Evolutionary conservation across 2,113 vertebrate species (phyloP).

Genomic region (Melozone crissalis): DNA sequence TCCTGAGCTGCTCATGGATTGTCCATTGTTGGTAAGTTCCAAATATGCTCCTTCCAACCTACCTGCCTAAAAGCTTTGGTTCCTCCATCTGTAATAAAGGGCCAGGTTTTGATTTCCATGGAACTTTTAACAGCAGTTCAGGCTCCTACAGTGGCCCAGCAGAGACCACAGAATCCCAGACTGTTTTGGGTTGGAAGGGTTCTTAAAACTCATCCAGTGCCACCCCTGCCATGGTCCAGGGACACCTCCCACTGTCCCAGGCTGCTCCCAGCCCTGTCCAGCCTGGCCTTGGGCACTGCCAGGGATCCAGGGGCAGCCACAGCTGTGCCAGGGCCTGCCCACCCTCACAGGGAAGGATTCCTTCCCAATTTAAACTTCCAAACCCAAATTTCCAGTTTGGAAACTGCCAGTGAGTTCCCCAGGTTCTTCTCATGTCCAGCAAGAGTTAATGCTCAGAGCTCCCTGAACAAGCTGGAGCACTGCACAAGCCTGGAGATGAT

Average conservation of each 20-base stretch:
- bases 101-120: background rate
- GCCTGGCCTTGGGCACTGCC: accelerated
- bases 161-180: background rate
- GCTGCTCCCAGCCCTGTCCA: background rate
- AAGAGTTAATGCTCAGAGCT: background rate
- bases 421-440: accelerated
- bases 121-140: background rate
- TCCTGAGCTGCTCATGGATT: background rate
- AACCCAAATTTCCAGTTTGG: background rate
- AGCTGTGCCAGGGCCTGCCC: background rate
- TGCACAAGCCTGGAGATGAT: background rate
- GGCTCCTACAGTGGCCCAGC: background rate
- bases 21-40: too few relatives aligned
- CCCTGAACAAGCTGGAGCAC: background rate
- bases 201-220: background rate
- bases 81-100: background rate
- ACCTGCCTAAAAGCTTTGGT: background rate
- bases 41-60: background rate
- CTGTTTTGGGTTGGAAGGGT: background rate
- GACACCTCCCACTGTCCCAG: background rate
- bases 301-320: background rate
- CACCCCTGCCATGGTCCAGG: background rate
- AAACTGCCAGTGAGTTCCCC: background rate
- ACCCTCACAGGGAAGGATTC: background rate
- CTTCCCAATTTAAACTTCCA: background rate